Evolutionary conservation across 1,140 invertebrate genomes (phyloP).

Genomic region (Phymastichus coffea): DNA sequence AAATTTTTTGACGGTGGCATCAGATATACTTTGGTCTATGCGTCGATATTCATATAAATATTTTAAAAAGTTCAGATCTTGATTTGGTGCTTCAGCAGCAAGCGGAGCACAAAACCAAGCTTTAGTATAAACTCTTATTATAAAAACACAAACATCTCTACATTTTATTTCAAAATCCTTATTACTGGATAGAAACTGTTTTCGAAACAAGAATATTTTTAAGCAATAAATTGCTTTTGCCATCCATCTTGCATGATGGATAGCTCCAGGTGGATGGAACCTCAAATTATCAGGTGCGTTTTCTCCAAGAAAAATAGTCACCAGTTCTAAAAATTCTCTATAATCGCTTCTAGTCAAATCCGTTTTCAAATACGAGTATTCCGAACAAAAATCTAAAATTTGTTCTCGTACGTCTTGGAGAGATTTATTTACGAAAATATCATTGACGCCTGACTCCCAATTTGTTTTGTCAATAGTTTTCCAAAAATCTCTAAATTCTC

Average conservation of each 20-base stretch:
- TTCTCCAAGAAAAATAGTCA: slow-evolving; percentile 32
- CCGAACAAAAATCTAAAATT: not conserved
- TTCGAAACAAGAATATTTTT: slow-evolving; percentile 45
- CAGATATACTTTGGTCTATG: slow-evolving; percentile 21
- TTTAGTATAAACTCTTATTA: too few species aligned
- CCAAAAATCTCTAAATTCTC: too few species aligned
- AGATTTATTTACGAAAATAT: too few species aligned
- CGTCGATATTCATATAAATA: slow-evolving; percentile 22
- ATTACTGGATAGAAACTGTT: too few species aligned
- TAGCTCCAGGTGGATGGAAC: slow-evolving; percentile 36
- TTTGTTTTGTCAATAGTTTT: not conserved
- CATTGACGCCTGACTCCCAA: not conserved
- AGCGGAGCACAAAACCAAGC: slow-evolving; percentile 33
- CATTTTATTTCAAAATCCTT: too few species aligned
- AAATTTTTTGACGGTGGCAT: slow-evolving; percentile 25
- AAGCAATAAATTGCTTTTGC: slow-evolving; percentile 47
- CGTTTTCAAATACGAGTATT: not conserved
- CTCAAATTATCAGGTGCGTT: slow-evolving; percentile 20
- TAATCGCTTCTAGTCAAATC: slow-evolving; percentile 35
- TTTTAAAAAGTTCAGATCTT: slow-evolving; percentile 32
- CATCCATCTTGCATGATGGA: slow-evolving; percentile 48
- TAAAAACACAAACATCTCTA: too few species aligned
- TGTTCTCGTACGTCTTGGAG: not conserved
- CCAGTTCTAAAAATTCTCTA: slow-evolving; percentile 31
- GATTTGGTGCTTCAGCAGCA: slow-evolving; percentile 27